A percentile compares a stretch with the other conserved stretches of the same genome.
Evolutionary conservation across 2,888 invertebrate genomes (phyloP).

Genomic region (Cataglyphis altisquamis): DNA sequence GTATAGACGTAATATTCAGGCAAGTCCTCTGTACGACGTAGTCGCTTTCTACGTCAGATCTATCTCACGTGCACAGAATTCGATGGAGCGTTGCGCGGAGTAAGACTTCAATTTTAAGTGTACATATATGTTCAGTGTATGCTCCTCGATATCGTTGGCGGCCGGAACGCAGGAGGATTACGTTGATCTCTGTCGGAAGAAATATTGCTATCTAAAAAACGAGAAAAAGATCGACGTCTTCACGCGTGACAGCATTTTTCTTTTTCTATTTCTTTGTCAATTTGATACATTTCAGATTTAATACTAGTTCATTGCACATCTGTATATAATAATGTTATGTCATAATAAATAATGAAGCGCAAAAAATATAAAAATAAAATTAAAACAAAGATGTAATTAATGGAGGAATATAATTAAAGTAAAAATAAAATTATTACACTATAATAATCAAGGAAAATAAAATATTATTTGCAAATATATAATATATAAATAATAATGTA

Average conservation of each 20-base stretch:
- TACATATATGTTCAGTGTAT: conserved; percentile 38
- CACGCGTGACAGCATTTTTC: not conserved
- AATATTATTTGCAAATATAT: not conserved
- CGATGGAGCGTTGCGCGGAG: conserved; percentile 25
- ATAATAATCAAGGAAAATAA: not conserved
- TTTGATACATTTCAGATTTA: not conserved
- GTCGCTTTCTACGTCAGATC: conserved; percentile 64
- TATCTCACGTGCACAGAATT: conserved; percentile 69
- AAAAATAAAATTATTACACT: not conserved
- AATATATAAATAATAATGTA: not conserved
- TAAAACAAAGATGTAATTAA: not conserved
- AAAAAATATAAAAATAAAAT: not conserved
- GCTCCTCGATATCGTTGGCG: conserved; percentile 55
- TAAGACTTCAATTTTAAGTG: conserved; percentile 26
- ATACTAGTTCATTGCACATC: not conserved
- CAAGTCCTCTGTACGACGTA: conserved; percentile 49
- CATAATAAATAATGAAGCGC: not conserved
- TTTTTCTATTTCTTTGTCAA: not conserved
- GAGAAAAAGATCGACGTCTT: not conserved
- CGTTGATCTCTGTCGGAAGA: conserved; percentile 61
- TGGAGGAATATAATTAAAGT: not conserved
- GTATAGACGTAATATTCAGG: conserved; percentile 59
- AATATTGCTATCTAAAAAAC: conserved; percentile 59
- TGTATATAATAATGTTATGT: too few species aligned
- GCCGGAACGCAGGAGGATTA: conserved; percentile 57